Base-by-base conservation (phyloP, 2,797 vertebrate genomes). In the Cetoscarus ocellatus region DNA sequence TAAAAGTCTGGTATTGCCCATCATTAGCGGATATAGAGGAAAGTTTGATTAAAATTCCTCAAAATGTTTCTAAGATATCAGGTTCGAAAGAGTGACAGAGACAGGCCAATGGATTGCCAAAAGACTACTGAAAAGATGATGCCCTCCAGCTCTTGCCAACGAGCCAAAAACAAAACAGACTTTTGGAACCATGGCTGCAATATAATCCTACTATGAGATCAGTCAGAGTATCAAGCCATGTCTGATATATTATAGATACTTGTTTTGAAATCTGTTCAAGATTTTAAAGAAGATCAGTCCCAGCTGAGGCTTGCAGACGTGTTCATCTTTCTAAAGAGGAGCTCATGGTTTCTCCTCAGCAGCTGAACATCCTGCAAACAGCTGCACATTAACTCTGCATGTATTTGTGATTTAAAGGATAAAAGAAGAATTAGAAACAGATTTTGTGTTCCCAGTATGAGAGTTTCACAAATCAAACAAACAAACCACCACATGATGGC, bases 161-260 rank as follows among this genome's bases (percentile, higher is more conserved):
- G 27, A 27, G 27, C 4, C 27, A 27, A 27, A n/a, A 27, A 27
- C 27, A 27, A 27, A n/a, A n/a, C n/a, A n/a, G 27, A 4, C 4
- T 27, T 27, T 27, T 27, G 4, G 2, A 27, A 27, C 27, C 27
- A 27, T 27, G 27, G 27, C 27, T 27, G 27, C 27, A 27, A 27
- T 27, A 27, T 27, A 27, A 8, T 12, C 1, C 1, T 10, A 18
- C 14, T 36, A 39, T 3, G 58, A 52, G n/a, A 51, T 54, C 0
- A 40, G 17, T 0, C 0, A 17, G 1, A 15, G 19, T n/a, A 49
- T 51, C 15, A 39, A 11, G 61, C 3, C 47, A 15, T 15, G 45
- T 18, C 36, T 71, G 36, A 58, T 64, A 19, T 27, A 71, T 80
- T 77, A 66, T 51, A 55, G 7, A 64, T 47, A 19, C 34, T 8